Percentiles rank a stretch among this genome's conserved stretches.
These are phyloP conservation scores for Adrianichthys oophorus DNA, from an alignment of 2,797 vertebrate genomes.

Conservation along the genomic window DNA sequence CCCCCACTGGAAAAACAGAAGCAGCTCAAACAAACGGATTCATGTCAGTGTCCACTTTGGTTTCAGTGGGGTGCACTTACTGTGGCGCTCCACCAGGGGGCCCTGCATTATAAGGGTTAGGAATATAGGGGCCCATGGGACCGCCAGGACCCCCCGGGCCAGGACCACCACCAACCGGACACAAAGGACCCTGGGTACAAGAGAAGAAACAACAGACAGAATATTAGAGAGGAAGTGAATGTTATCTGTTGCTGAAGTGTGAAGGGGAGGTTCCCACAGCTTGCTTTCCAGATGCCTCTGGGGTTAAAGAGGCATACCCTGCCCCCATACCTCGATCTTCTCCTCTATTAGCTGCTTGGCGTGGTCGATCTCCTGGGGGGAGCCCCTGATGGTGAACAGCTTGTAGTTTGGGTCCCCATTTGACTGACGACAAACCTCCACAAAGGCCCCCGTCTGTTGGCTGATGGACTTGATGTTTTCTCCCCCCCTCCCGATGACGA, in stretches of 20 bases:
- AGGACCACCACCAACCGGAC: slow-evolving; percentile 86
- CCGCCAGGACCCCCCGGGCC: slow-evolving; percentile 84
- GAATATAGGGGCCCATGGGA: slow-evolving; percentile 93
- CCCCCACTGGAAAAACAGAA: slow-evolving; percentile 73
- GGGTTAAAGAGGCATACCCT: rapidly evolving
- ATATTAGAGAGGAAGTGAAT: not conserved
- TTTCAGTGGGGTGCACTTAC: slow-evolving; percentile 73
- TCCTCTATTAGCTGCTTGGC: slow-evolving; percentile 97
- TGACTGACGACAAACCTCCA: slow-evolving; percentile 92
- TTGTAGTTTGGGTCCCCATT: slow-evolving; percentile 96
- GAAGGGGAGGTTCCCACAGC: no score
- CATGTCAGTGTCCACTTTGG: no score
- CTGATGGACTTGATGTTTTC: slow-evolving; percentile 95
- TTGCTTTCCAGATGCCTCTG: no score
- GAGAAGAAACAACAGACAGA: not conserved
- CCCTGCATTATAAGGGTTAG: slow-evolving; percentile 89
- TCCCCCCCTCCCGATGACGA: slow-evolving; percentile 92
- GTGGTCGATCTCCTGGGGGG: slow-evolving; percentile 93
- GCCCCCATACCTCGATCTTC: slow-evolving; percentile 87
- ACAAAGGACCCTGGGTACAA: slow-evolving; percentile 82
- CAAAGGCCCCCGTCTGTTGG: slow-evolving; percentile 93
- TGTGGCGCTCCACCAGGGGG: slow-evolving; percentile 89
- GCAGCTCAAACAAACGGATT: slow-evolving; percentile 1
- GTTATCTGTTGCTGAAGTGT: not conserved
- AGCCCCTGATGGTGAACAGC: slow-evolving; percentile 89